A percentile compares a stretch with the other conserved stretches of the same genome.
These are phyloP conservation scores for Scortum barcoo DNA, from an alignment of 2,113 vertebrate genomes.

Conservation along the genomic window DNA sequence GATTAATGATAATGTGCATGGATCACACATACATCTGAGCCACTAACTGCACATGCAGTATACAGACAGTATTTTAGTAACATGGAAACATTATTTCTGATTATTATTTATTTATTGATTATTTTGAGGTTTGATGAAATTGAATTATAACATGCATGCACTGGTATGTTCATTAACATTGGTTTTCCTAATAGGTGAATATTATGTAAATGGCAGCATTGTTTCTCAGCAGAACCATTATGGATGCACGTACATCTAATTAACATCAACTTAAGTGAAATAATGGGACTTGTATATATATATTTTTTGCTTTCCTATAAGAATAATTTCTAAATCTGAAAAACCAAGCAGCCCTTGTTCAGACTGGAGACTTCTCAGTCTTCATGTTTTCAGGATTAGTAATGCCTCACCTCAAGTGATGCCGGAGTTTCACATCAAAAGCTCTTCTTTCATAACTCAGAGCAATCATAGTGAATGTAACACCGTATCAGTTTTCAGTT, in stretches of 20 bases:
- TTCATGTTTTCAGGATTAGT: not conserved
- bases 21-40: conserved; percentile 20
- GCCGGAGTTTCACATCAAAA: not conserved
- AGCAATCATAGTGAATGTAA: not conserved
- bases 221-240: not conserved
- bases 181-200: not conserved
- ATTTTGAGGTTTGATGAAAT: not conserved
- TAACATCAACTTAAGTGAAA: not conserved
- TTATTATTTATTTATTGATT: conserved; percentile 5
- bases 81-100: conserved; percentile 5
- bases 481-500: not conserved
- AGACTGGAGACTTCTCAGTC: not conserved
- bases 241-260: not conserved
- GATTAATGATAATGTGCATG: not conserved
- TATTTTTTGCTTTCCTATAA: not conserved
- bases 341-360: not conserved
- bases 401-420: not conserved
- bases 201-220: not conserved
- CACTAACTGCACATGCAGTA: not conserved
- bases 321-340: not conserved
- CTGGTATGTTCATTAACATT: too few relatives aligned
- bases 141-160: too few relatives aligned
- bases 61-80: not conserved
- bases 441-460: conserved; percentile 1
- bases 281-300: not conserved